Percentiles rank a stretch among this genome's conserved stretches.
Evolutionary conservation across 2,113 vertebrate species (phyloP).

Genomic region (Platichthys stellatus): DNA sequence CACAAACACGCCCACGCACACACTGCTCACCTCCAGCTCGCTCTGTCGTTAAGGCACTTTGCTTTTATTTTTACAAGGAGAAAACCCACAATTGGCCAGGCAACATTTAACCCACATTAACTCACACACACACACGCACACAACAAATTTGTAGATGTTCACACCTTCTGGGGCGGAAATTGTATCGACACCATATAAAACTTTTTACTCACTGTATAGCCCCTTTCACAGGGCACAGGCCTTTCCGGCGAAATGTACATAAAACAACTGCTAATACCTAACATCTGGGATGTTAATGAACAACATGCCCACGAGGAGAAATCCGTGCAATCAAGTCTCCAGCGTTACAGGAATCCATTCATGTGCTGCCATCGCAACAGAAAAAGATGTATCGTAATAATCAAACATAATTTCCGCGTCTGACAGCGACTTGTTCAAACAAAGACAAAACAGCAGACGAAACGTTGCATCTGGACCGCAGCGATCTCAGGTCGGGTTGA

Average conservation of each 20-base stretch:
- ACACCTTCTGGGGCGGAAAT: constrained; percentile 39
- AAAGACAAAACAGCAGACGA: constrained; percentile 13
- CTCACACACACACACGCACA: constrained; percentile 18
- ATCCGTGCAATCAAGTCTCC: constrained; percentile 46
- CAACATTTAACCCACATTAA: constrained; percentile 50
- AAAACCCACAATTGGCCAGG: constrained; percentile 56
- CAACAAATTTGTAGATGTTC: constrained; percentile 55
- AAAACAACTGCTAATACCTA: constrained; percentile 49
- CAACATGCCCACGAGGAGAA: constrained; percentile 48
- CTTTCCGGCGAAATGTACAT: constrained; percentile 1
- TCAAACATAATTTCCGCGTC: constrained; percentile 49
- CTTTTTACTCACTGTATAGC: constrained; percentile 29
- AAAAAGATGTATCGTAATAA: constrained; percentile 30
- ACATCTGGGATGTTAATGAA: constrained; percentile 69
- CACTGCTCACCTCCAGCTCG: constrained; percentile 46
- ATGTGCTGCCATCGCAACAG: constrained; percentile 36
- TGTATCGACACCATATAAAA: constrained; percentile 1
- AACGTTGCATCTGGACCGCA: constrained; percentile 29
- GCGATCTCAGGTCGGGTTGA: constrained; percentile 37
- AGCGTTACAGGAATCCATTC: constrained; percentile 37
- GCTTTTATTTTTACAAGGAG: constrained; percentile 47
- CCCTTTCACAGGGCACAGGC: constrained; percentile 23
- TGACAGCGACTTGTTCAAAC: constrained; percentile 54
- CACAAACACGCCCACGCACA: constrained; percentile 45
- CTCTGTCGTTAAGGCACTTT: constrained; percentile 45